A percentile compares a stretch with the other conserved stretches of the same genome.
phyloP scores from a whole-genome alignment of 1,140 invertebrate species.

The Sinonovacula constricta region DNA sequence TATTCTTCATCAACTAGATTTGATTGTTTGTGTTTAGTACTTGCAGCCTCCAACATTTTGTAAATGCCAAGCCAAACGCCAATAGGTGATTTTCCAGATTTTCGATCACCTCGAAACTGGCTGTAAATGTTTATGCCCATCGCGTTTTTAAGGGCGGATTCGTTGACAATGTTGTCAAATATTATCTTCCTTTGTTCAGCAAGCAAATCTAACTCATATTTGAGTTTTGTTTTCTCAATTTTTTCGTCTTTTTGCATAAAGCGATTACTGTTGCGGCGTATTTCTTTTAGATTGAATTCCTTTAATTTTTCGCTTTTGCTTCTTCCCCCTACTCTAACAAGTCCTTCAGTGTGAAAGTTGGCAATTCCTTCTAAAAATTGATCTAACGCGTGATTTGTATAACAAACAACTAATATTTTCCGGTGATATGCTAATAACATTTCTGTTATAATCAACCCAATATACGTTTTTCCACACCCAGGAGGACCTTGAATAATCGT shows the following conservation, averaged over 20 bases:
- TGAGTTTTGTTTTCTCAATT: neutral
- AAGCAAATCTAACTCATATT: neutral
- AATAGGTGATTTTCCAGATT: no score
- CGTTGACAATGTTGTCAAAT: neutral
- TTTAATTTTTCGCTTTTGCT: conserved; percentile 79
- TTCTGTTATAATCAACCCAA: conserved; percentile 77
- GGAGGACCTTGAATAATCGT: conserved; percentile 85
- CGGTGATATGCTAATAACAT: conserved; percentile 73
- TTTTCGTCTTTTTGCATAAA: neutral
- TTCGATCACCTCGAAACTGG: no score
- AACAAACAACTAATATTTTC: conserved; percentile 89
- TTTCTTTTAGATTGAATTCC: neutral
- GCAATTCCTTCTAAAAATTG: conserved; percentile 89
- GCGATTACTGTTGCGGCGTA: neutral
- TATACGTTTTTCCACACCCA: conserved; percentile 76
- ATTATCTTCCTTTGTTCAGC: neutral
- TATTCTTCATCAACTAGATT: no score
- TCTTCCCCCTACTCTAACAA: conserved; percentile 87
- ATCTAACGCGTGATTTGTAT: conserved; percentile 93
- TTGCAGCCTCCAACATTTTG: no score
- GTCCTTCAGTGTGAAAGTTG: conserved; percentile 63
- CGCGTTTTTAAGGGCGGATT: neutral
- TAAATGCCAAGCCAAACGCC: no score
- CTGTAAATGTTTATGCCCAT: no score
- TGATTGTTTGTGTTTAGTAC: no score